These are phyloP conservation scores for Limenitis camilla DNA, from an alignment of 2,888 invertebrate genomes.

Conservation along the genomic window DNA sequence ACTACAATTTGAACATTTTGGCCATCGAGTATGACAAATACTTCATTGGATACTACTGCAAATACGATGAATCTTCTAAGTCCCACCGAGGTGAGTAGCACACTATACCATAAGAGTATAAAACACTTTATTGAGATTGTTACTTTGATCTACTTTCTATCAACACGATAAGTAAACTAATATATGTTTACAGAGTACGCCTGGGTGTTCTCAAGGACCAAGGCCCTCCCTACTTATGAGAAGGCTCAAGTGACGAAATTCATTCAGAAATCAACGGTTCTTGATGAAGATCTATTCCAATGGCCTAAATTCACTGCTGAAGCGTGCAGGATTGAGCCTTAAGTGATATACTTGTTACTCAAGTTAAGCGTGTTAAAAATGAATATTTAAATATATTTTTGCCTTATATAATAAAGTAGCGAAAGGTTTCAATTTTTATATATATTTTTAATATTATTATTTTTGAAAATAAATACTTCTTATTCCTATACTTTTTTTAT, in stretches of 20 bases:
- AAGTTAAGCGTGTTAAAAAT: no score
- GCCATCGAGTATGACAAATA: constrained; percentile 5
- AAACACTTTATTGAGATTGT: neutral
- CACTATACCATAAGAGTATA: neutral
- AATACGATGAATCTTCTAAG: constrained; percentile 1
- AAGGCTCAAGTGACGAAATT: constrained; percentile 25
- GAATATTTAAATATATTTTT: no score
- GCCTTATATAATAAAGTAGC: no score
- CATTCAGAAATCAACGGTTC: constrained; percentile 41
- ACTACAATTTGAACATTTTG: constrained; percentile 2
- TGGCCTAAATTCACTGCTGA: constrained; percentile 51
- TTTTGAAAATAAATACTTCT: no score
- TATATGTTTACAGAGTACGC: constrained; percentile 38
- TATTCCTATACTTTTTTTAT: no score
- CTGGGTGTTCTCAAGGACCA: constrained; percentile 57
- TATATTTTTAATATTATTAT: no score
- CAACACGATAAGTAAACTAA: neutral
- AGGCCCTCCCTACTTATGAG: constrained; percentile 40
- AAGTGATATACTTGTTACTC: no score
- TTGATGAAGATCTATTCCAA: constrained; percentile 32
- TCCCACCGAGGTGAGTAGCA: neutral
- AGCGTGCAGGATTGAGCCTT: constrained; percentile 38
- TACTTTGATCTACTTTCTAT: neutral
- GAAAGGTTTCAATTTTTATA: no score
- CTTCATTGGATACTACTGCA: constrained; percentile 6